Base-by-base conservation (phyloP, 2,113 vertebrate genomes). In the Cyanoramphus novaezelandiae region DNA sequence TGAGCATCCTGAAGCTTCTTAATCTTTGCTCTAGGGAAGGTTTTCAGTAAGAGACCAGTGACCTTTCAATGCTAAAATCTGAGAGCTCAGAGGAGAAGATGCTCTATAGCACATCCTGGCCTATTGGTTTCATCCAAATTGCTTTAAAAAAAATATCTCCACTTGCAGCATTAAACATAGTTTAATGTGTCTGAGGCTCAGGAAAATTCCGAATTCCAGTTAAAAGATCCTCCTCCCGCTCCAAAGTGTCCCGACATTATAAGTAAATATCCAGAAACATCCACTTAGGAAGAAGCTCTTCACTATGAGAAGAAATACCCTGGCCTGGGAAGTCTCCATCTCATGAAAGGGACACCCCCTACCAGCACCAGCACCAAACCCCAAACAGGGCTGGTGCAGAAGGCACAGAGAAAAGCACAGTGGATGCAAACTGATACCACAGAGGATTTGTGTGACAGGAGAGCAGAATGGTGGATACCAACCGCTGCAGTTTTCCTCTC, bases 361-460 rank as follows among this genome's bases (percentile, higher is more conserved):
- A 43, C 29, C 29, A 72, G 17, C 19, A 44, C 29, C 29, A 72
- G 20, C 19, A 41, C 21, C 65, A 37, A 27, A 53, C 3, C 21
- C 37, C 41, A 27, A 23, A 35, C n/a, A 29, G 31, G 60, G 18
- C 9, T 28, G 37, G 29, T n/a, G 29, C 65, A 15, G 33, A 62
- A 50, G 46, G 21, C 50, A 29, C 31, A 35, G 39, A 11, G 4
- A 25, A 60, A 31, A 78, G 46, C 35, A n/a, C 0, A 3, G 28
- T 1, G 25, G 59, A 53, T 7, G 9, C 75, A 52, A n/a, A 41
- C 37, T 0, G 8, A 0, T 1, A 11, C 1, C 44, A 5, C 2
- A 31, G 11, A 23, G 18, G 31, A 24, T 23, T 5, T 0, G 2
- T 0, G 3, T 65, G 55, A 23, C 2, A 47, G 46, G 27, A 68